A percentile compares a stretch with the other conserved stretches of the same genome.
Conservation (phyloP, 2,888 invertebrate genomes). For the Trissolcus brochymenae region DNA sequence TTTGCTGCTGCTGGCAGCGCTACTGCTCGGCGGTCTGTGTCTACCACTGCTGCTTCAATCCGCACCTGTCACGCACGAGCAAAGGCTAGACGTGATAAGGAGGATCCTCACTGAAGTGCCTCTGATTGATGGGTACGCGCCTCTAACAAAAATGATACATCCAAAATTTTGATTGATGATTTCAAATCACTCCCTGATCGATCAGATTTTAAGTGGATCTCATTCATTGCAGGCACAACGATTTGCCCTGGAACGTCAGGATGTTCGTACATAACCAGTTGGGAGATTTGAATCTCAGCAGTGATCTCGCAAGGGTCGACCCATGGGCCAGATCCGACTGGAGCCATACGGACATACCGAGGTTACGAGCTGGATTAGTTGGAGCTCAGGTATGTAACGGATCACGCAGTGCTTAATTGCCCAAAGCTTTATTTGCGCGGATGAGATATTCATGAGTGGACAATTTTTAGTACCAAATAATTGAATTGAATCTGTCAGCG, state of each 20-base stretch:
- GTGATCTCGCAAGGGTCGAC: slow-evolving; percentile 80
- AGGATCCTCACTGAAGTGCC: slow-evolving; percentile 83
- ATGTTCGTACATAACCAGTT: slow-evolving; percentile 88
- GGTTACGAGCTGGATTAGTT: slow-evolving; percentile 88
- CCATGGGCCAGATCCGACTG: slow-evolving; percentile 92
- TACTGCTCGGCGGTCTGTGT: slow-evolving; percentile 75
- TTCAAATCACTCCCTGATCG: background rate
- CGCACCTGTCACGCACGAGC: slow-evolving; percentile 78
- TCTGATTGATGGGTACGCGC: slow-evolving; percentile 86
- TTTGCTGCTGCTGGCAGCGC: slow-evolving; percentile 70
- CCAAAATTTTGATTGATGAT: background rate
- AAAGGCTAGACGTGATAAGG: slow-evolving; percentile 82
- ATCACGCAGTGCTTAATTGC: no score
- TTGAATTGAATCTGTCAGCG: no score
- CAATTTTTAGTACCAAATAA: background rate
- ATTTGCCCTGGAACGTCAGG: slow-evolving; percentile 92
- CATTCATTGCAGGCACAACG: slow-evolving; percentile 81
- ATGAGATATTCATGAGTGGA: background rate
- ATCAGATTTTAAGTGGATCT: slow-evolving; percentile 1
- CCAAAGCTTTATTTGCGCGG: no score
- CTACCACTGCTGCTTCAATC: slow-evolving; percentile 74
- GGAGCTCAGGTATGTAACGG: slow-evolving; percentile 84
- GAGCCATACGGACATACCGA: slow-evolving; percentile 95
- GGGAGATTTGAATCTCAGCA: slow-evolving; percentile 75
- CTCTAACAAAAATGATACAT: background rate